phyloP scores from a whole-genome alignment of 2,113 vertebrate genomes.

The Nettapus auritus region DNA sequence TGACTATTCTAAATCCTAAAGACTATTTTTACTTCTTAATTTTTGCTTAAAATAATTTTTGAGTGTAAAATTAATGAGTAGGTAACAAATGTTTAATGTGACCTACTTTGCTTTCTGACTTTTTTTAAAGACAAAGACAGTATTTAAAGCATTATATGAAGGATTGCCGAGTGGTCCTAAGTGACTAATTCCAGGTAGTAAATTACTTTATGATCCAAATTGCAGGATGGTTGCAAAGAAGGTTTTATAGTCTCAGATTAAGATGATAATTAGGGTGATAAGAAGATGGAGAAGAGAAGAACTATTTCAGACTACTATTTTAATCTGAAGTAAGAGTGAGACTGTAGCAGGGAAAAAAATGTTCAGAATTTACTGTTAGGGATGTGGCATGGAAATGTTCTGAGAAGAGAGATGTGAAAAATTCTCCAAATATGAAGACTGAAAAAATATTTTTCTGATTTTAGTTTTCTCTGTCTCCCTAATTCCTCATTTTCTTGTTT shows the following conservation, averaged over 20 bases:
- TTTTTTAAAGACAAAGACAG: neutral
- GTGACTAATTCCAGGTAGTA: neutral
- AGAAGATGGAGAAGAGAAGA: neutral
- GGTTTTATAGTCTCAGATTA: neutral
- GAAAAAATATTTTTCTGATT: neutral
- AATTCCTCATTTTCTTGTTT: neutral
- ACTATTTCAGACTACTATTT: neutral
- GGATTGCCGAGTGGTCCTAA: neutral
- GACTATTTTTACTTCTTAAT: conserved; percentile 2
- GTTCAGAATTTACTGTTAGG: neutral
- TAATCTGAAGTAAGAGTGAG: neutral
- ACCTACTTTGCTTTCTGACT: conserved; percentile 18
- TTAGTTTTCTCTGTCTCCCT: neutral
- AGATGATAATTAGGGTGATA: neutral
- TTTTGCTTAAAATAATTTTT: conserved; percentile 5
- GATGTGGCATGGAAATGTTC: neutral
- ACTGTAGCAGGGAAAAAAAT: neutral
- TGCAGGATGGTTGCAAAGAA: neutral
- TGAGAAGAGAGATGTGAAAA: neutral
- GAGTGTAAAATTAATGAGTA: conserved; percentile 19
- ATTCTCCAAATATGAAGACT: neutral
- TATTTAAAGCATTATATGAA: neutral
- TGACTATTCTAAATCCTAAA: conserved; percentile 11
- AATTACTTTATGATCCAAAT: neutral
- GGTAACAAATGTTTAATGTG: neutral